Conservation (phyloP, 2,797 vertebrate species). For the Taeniopygia guttata region DNA sequence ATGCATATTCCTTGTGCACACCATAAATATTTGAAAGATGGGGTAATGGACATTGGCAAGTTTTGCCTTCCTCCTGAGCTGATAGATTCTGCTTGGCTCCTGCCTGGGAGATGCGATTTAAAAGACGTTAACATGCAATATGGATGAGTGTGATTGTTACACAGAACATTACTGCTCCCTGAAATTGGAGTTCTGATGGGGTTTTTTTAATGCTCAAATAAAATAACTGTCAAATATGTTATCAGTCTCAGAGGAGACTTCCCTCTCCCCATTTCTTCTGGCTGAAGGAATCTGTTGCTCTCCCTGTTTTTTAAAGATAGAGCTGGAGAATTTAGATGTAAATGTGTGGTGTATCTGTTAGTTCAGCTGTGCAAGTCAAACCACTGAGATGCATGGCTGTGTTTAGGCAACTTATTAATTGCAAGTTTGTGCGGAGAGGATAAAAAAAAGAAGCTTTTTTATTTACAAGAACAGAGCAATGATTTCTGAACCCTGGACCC, state of each 20-base stretch:
- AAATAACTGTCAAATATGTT: conserved; percentile 1
- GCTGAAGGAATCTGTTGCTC: background rate
- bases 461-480: background rate
- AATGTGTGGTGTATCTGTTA: background rate
- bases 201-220: background rate
- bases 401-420: background rate
- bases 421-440: background rate
- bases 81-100: background rate
- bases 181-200: conserved; percentile 18
- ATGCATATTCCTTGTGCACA: background rate
- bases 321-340: background rate
- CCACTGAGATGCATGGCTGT: background rate
- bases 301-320: background rate
- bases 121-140: conserved; percentile 4
- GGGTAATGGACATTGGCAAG: background rate
- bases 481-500: background rate
- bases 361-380: background rate
- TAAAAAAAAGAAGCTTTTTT: background rate
- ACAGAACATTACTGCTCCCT: background rate
- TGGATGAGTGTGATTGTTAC: conserved; percentile 17
- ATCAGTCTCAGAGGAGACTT: background rate
- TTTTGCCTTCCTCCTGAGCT: background rate
- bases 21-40: background rate
- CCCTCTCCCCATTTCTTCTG: background rate
- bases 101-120: background rate